phyloP scores from a whole-genome alignment of 2,797 vertebrate species.

The Cynopterus sphinx region DNA sequence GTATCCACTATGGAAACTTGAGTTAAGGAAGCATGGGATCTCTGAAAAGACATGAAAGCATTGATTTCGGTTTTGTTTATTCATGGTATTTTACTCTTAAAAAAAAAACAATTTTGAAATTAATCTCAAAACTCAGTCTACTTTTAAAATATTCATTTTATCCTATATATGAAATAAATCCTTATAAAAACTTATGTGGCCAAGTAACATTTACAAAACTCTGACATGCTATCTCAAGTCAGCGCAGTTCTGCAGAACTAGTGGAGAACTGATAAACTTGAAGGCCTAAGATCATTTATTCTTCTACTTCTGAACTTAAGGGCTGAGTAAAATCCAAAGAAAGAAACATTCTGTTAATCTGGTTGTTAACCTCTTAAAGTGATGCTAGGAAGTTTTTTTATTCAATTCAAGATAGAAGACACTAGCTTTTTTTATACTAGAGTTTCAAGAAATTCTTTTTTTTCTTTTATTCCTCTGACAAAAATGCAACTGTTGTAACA shows the following conservation, averaged over 20 bases:
- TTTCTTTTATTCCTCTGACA: conserved; percentile 26
- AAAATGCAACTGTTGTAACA: background rate
- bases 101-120: background rate
- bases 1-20: background rate
- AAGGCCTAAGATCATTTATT: background rate
- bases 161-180: conserved; percentile 16
- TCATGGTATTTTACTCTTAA: conserved; percentile 25
- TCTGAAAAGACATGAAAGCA: background rate
- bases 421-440: conserved; percentile 5
- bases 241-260: background rate
- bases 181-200: background rate
- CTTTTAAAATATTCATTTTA: conserved; percentile 41
- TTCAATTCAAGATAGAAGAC: background rate
- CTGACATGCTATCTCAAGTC: background rate
- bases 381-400: background rate
- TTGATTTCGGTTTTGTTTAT: conserved; percentile 11
- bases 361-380: background rate
- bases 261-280: background rate
- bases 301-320: background rate
- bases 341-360: conserved; percentile 25
- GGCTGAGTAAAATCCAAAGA: background rate
- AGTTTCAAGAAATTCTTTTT: conserved; percentile 23
- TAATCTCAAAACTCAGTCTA: conserved; percentile 20
- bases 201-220: background rate
- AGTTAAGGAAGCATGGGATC: background rate